Evolutionary conservation across 1,140 invertebrate genomes (phyloP).

Genomic region (Drosophila lowei): DNA sequence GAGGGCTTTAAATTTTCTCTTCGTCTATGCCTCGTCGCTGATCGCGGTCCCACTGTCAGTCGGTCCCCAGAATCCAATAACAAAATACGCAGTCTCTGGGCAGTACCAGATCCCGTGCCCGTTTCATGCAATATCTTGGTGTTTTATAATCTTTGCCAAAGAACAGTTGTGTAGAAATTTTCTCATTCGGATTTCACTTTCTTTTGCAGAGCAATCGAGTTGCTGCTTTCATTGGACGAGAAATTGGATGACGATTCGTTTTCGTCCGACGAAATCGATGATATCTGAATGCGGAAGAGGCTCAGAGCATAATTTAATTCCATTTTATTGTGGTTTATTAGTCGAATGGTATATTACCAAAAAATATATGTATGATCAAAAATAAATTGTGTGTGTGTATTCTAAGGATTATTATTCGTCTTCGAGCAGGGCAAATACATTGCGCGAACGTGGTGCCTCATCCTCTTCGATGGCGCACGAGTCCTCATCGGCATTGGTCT

Average conservation of each 20-base stretch:
- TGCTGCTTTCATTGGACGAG: conserved; percentile 67
- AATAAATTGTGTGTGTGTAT: neutral
- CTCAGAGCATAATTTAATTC: conserved; percentile 4
- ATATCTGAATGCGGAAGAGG: conserved; percentile 34
- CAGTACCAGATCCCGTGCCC: no score
- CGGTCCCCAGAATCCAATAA: no score
- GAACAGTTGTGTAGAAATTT: neutral
- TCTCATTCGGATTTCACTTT: no score
- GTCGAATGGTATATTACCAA: neutral
- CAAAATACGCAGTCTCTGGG: no score
- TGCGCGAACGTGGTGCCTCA: conserved; percentile 38
- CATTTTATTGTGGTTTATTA: conserved; percentile 22
- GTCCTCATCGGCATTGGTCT: conserved; percentile 75
- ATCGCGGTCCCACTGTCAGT: no score
- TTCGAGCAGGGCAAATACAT: conserved; percentile 70
- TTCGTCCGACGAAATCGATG: conserved; percentile 55
- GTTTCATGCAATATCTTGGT: no score
- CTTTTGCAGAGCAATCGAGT: conserved; percentile 56
- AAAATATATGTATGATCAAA: conserved; percentile 12
- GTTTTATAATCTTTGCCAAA: no score
- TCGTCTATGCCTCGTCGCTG: no score
- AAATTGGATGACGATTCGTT: conserved; percentile 47
- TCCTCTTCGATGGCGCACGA: conserved; percentile 38
- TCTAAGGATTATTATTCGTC: conserved; percentile 48
- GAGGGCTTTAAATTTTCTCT: no score